These are phyloP conservation scores for Trichomalopsis sarcophagae DNA, from an alignment of 1,140 invertebrate species.

Conservation along the genomic window DNA sequence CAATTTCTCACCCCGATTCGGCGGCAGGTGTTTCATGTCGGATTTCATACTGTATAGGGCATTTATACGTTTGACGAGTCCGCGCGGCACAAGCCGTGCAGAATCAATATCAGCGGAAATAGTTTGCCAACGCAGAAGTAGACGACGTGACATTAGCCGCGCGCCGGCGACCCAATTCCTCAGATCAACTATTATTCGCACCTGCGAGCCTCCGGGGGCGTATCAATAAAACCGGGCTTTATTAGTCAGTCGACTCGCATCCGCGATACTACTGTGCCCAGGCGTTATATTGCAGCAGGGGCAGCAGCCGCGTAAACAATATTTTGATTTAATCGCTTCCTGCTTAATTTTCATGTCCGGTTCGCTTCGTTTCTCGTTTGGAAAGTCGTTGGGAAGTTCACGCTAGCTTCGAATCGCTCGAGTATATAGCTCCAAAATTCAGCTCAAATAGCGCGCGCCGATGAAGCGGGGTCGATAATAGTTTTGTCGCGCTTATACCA, in stretches of 20 bases:
- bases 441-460: background rate
- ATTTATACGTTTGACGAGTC: background rate
- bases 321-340: conserved; percentile 14
- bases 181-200: conserved; percentile 53
- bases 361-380: background rate
- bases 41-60: background rate
- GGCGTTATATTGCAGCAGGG: background rate
- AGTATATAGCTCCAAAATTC: too few species aligned
- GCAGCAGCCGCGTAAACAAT: background rate
- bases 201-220: background rate
- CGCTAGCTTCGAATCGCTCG: too few species aligned
- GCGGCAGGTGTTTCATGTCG: background rate
- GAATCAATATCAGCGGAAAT: conserved; percentile 33
- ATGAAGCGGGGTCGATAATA: background rate
- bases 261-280: background rate
- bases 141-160: conserved; percentile 7
- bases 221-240: conserved; percentile 21
- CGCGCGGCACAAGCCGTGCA: background rate
- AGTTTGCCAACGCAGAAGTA: background rate
- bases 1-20: background rate
- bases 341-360: background rate
- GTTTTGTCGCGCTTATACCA: background rate
- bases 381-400: too few species aligned
- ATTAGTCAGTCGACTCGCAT: background rate
- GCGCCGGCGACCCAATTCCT: conserved; percentile 53